Percentiles rank a stretch among this genome's conserved stretches.
Evolutionary conservation across 2,888 invertebrate species (phyloP).

Genomic region (Thecocarcelia acutangulata): DNA sequence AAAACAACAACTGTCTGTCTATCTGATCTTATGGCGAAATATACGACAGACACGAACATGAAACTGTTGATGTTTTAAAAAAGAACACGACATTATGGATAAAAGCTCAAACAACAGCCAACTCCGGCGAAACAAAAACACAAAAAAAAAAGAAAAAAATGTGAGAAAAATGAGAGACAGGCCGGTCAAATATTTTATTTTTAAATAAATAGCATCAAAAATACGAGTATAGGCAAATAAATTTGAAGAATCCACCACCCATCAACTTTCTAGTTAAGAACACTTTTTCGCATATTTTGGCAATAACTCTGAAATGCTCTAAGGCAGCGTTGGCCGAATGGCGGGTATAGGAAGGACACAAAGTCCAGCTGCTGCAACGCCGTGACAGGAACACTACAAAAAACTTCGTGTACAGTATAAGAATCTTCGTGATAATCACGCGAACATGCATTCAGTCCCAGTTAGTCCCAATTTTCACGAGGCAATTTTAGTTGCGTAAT

Average conservation of each 20-base stretch:
- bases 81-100: conserved; percentile 38
- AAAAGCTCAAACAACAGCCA: conserved; percentile 28
- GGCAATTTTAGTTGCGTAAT: too few relatives aligned
- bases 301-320: too few relatives aligned
- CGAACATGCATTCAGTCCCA: too few relatives aligned
- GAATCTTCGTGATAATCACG: too few relatives aligned
- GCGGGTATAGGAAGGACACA: too few relatives aligned
- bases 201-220: conserved; percentile 51
- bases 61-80: conserved; percentile 43
- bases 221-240: conserved; percentile 36
- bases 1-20: conserved; percentile 1
- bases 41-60: conserved; percentile 43
- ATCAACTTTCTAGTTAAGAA: neutral
- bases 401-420: too few relatives aligned
- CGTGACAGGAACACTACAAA: too few relatives aligned
- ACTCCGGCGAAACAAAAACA: conserved; percentile 1
- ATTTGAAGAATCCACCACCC: neutral
- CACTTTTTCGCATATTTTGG: neutral
- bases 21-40: neutral
- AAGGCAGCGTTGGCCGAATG: too few relatives aligned
- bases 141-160: neutral
- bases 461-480: too few relatives aligned
- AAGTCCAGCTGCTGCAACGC: too few relatives aligned
- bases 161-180: conserved; percentile 4
- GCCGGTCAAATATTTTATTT: conserved; percentile 48